Conservation (phyloP, 1,140 invertebrate genomes). For the Wasmannia auropunctata region DNA sequence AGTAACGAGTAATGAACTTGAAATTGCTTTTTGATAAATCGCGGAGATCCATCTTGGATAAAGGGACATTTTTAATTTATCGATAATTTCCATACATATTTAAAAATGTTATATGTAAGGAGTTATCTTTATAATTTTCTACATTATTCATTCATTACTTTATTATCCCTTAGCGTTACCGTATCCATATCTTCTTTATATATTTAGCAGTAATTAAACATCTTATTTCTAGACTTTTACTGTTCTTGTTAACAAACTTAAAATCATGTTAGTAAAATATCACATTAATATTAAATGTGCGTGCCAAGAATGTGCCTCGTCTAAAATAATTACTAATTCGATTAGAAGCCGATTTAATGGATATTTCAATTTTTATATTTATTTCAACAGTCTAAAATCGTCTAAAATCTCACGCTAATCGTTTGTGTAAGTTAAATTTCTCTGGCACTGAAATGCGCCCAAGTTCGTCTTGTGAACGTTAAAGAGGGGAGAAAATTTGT, state of each 20-base stretch:
- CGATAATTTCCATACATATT: not conserved
- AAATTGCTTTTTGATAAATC: not conserved
- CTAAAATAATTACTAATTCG: not conserved
- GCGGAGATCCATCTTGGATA: not conserved
- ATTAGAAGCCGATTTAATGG: not conserved
- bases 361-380: not conserved
- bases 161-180: not conserved
- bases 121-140: conserved; percentile 3
- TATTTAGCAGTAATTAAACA: not conserved
- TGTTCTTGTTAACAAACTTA: not conserved
- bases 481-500: not conserved
- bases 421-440: not conserved
- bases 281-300: not conserved
- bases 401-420: not conserved
- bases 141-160: not conserved
- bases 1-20: not conserved
- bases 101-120: not conserved
- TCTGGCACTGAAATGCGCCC: not conserved
- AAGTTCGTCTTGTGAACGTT: not conserved
- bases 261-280: not conserved
- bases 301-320: not conserved
- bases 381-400: not conserved
- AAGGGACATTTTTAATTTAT: not conserved
- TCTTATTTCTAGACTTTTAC: not conserved
- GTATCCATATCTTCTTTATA: not conserved